Evolutionary conservation across 2,113 vertebrate genomes (phyloP).

Genomic region (Machaerirhynchus nigripectus): DNA sequence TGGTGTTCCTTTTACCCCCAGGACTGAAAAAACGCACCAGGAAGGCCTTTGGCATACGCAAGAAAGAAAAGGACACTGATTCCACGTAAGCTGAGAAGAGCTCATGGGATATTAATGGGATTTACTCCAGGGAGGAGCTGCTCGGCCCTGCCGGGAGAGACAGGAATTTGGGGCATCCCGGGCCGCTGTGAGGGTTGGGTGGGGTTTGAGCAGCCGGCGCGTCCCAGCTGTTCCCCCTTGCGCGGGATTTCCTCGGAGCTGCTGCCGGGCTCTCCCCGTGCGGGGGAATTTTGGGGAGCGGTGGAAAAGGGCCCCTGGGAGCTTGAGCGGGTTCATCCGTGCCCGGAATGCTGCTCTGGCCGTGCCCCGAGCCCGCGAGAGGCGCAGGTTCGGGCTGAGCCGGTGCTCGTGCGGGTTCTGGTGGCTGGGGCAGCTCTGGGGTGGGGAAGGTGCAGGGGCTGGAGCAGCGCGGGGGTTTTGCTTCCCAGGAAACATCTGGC

Average conservation of each 20-base stretch:
- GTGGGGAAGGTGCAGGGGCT: background rate
- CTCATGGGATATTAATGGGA: accelerated
- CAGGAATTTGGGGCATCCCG: background rate
- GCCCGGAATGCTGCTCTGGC: background rate
- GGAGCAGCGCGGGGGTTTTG: background rate
- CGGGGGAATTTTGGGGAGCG: too few relatives aligned
- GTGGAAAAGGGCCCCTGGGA: background rate
- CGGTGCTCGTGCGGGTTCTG: background rate
- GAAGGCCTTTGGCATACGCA: slow-evolving; percentile 95
- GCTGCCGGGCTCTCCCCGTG: accelerated
- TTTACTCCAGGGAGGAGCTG: background rate
- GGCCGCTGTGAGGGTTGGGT: background rate
- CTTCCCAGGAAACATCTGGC: background rate
- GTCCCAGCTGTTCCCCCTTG: background rate
- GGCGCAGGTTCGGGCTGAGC: accelerated
- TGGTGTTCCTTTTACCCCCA: slow-evolving; percentile 48
- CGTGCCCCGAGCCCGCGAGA: background rate
- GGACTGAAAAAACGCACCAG: slow-evolving; percentile 98
- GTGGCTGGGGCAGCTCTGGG: background rate
- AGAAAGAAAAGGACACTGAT: slow-evolving; percentile 95
- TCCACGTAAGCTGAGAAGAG: slow-evolving; percentile 77
- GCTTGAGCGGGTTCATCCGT: background rate
- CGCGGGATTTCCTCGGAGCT: accelerated
- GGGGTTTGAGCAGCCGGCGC: accelerated
- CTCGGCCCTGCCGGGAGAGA: background rate